Conservation (phyloP, 2,888 invertebrate genomes). For the Nomada lathburiana region DNA sequence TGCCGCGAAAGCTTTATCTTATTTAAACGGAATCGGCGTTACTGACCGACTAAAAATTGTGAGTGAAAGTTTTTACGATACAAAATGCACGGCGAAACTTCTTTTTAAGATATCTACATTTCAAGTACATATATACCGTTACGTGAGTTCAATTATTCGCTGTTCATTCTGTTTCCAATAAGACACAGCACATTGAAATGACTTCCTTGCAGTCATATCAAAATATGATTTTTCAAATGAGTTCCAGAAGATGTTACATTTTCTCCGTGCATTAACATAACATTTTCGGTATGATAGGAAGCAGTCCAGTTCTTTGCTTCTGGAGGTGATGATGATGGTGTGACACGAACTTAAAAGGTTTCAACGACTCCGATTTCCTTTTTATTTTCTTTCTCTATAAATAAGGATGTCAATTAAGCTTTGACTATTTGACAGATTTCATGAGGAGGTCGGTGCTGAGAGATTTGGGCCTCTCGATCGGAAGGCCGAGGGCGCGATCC, state of each 20-base stretch:
- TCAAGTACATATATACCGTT: constrained; percentile 35
- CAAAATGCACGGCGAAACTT: constrained; percentile 16
- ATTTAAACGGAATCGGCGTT: constrained; percentile 13
- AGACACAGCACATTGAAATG: constrained; percentile 45
- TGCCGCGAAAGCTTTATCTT: constrained; percentile 34
- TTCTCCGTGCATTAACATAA: constrained; percentile 38
- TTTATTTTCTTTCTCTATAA: constrained; percentile 32
- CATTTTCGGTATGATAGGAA: constrained; percentile 49
- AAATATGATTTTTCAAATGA: constrained; percentile 51
- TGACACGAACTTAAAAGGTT: constrained; percentile 47
- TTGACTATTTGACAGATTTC: constrained; percentile 75
- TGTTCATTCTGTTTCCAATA: constrained; percentile 39
- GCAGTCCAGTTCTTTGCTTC: constrained; percentile 45
- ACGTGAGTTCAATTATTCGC: constrained; percentile 42
- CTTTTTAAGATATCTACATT: constrained; percentile 3
- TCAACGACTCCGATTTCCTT: constrained; percentile 51
- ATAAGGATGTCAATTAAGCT: constrained; percentile 71
- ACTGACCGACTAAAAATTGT: constrained; percentile 12
- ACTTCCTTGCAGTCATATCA: constrained; percentile 58
- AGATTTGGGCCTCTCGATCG: constrained; percentile 94
- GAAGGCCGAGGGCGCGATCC: constrained; percentile 93
- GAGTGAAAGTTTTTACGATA: constrained; percentile 24
- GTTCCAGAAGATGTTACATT: constrained; percentile 32
- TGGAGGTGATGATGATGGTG: constrained; percentile 48
- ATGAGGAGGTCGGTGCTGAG: constrained; percentile 85